Conservation (phyloP, 2,113 vertebrate genomes). For the Apteryx mantelli region DNA sequence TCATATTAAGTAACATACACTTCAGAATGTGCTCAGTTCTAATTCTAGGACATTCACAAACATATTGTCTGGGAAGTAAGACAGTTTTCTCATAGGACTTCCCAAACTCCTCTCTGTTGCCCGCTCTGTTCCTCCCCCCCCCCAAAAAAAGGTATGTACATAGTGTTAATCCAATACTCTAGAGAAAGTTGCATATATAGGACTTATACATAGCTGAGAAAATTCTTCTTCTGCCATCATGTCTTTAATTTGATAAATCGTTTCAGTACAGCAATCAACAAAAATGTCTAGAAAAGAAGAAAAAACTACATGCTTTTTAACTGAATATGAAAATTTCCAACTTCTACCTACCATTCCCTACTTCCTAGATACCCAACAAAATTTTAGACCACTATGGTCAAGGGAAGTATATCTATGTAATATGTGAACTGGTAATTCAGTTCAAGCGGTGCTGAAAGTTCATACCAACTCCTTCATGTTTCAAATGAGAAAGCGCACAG, state of each 20-base stretch:
- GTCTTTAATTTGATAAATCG: not conserved
- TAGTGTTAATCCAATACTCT: slow-evolving; percentile 8
- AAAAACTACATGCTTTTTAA: not conserved
- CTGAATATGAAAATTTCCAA: not conserved
- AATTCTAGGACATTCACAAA: not conserved
- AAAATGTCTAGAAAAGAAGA: not conserved
- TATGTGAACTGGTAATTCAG: not conserved
- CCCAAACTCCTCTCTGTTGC: not conserved
- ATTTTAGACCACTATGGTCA: not conserved
- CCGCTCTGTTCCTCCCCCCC: not conserved
- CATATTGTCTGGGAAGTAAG: not conserved
- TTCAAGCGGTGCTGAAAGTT: not conserved
- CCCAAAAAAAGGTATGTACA: not conserved
- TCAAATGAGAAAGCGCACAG: not conserved
- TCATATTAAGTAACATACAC: not conserved
- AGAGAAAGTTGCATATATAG: not conserved
- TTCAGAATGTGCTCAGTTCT: not conserved
- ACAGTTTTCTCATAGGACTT: not conserved
- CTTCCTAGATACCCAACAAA: not conserved
- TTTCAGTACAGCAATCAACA: not conserved
- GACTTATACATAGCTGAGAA: not conserved
- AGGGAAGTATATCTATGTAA: not conserved
- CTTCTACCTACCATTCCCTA: not conserved
- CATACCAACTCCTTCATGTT: not conserved
- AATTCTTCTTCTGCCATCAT: not conserved